A percentile compares a stretch with the other conserved stretches of the same genome.
Conservation (phyloP, 1,140 invertebrate species). For the Drosophila tristis region DNA sequence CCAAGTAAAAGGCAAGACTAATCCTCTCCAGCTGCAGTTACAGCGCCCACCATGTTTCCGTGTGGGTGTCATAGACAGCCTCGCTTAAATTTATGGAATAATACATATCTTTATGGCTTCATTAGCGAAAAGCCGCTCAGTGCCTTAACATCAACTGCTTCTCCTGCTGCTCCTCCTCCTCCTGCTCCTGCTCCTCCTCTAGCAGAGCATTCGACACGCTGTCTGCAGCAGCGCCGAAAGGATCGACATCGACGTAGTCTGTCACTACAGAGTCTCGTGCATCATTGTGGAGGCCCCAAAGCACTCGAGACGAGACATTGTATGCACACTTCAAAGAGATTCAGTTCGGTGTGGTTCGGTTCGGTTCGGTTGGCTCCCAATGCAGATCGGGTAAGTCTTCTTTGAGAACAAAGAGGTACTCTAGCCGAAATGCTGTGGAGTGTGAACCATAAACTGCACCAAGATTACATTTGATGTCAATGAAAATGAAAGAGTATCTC, state of each 20-base stretch:
- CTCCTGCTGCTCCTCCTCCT: constrained; percentile 1
- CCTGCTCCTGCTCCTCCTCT: background rate
- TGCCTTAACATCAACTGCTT: constrained; percentile 8
- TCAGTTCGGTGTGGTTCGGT: constrained; percentile 59
- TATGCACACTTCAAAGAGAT: constrained; percentile 71
- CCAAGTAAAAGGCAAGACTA: constrained; percentile 37
- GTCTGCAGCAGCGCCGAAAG: constrained; percentile 71
- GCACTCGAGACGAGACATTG: constrained; percentile 72
- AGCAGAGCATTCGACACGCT: constrained; percentile 71
- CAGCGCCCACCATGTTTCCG: constrained; percentile 2
- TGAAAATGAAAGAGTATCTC: no score
- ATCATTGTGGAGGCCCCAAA: constrained; percentile 51
- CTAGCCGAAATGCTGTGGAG: no score
- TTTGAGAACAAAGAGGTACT: background rate
- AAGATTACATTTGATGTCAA: no score
- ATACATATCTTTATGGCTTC: constrained; percentile 83
- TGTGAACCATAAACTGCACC: no score
- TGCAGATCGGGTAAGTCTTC: background rate
- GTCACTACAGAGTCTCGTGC: constrained; percentile 49
- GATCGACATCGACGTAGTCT: constrained; percentile 68
- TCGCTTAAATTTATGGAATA: constrained; percentile 77
- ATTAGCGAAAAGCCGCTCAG: constrained; percentile 69
- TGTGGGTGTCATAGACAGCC: constrained; percentile 71
- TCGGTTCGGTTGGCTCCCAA: constrained; percentile 34
- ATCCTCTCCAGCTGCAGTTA: constrained; percentile 6